Evolutionary conservation across 1,140 invertebrate genomes (phyloP).

Genomic region (Brachionus calyciflorus): DNA sequence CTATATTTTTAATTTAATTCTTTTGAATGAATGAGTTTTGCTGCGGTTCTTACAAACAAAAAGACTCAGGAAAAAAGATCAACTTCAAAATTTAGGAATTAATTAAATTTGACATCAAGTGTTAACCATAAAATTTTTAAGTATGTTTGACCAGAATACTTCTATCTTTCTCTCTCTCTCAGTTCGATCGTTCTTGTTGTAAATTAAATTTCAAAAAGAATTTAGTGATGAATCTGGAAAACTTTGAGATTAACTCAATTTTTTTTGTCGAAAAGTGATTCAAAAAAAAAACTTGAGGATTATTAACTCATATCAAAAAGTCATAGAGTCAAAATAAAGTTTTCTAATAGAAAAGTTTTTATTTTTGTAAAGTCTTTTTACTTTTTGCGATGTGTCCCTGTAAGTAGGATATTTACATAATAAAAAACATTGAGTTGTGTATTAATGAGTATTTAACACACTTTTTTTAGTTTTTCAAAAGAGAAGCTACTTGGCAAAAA

Average conservation of each 20-base stretch:
- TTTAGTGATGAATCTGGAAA: too few relatives aligned
- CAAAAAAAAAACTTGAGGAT: too few relatives aligned
- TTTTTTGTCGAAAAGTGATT: too few relatives aligned
- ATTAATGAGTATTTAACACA: neutral
- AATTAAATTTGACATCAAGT: conserved; percentile 4
- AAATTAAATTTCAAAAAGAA: too few relatives aligned
- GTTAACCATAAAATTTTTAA: too few relatives aligned
- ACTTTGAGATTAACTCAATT: neutral
- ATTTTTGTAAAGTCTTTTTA: neutral
- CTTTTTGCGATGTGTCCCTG: neutral
- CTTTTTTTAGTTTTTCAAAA: neutral
- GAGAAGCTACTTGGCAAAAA: too few relatives aligned
- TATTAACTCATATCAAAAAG: conserved; percentile 24
- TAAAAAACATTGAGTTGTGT: too few relatives aligned
- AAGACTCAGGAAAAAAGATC: neutral
- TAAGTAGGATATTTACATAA: neutral
- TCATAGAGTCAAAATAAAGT: neutral
- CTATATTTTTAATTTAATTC: conserved; percentile 28
- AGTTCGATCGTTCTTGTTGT: too few relatives aligned
- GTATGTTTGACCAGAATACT: too few relatives aligned
- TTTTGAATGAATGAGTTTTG: conserved; percentile 35
- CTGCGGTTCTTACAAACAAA: neutral
- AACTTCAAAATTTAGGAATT: conserved; percentile 7
- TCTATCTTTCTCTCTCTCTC: too few relatives aligned
- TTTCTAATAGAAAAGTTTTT: neutral